Base-by-base conservation (phyloP, 2,113 vertebrate species). In the Mus pahari region DNA sequence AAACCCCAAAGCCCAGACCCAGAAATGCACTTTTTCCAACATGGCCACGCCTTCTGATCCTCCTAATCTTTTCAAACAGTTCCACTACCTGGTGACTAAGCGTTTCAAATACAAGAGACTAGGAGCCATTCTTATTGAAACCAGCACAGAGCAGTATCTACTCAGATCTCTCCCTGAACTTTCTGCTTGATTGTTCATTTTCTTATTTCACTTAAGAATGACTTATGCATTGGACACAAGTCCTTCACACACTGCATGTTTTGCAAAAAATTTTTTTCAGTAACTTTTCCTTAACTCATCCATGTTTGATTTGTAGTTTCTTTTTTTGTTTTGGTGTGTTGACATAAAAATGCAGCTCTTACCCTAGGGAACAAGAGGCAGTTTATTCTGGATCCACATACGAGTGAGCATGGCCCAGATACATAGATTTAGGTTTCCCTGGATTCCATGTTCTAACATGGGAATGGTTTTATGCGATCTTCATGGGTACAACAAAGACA, bases 191-290 rank as follows among this genome's bases (percentile, higher is more conserved):
- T 64, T 71, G 2, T 71, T 94, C 13, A 55, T 95, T 97, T 89
- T 70, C 36, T 78, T 81, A 33, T 48, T 91, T 58, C 33, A 2
- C 48, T 92, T 45, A 86, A 73, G 70, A 74, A 17, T 11, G 78
- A 79, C 64, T 62, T 90, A n/a, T 22, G 60, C 60, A 84, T 7
- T 39, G 48, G 48, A 14, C 33, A 81, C 33, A 96, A 31, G 20
- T n/a, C 13, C 1, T 96, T 96, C 39, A 78, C 20, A 73, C 62
- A 24, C 45, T 48, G 36, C 31, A 84, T 45, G 39, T 22, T 66
- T 97, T 89, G 73, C 78, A 95, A 70, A 90, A 84, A 71, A 90
- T 96, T 96, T 92, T 45, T 86, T 24, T 39, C 22, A 53, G n/a
- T 89, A 48, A 39, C 31, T 89, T 95, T 58, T 66, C 19, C 84